phyloP scores from a whole-genome alignment of 2,888 invertebrate species.

The Dioctria rufipes region DNA sequence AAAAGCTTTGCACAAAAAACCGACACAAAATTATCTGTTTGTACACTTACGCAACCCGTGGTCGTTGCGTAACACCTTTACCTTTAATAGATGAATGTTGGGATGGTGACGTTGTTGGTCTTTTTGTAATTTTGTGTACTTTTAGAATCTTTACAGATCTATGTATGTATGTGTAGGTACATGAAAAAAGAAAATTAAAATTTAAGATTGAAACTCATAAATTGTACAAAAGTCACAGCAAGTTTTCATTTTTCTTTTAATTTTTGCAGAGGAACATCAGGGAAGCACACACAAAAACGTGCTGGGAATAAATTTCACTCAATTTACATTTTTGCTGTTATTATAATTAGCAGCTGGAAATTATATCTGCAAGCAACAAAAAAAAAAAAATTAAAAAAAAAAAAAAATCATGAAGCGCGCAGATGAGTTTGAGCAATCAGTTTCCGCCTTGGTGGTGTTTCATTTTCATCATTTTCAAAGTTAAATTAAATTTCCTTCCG shows the following conservation, averaged over 20 bases:
- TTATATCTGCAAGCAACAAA: background rate
- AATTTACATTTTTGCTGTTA: conserved; percentile 12
- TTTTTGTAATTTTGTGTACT: background rate
- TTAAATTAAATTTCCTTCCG: conserved; percentile 10
- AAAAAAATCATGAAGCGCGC: background rate
- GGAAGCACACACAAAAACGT: conserved; percentile 4
- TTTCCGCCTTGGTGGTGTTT: background rate
- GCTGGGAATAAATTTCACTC: conserved; percentile 19
- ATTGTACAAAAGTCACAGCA: background rate
- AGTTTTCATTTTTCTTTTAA: background rate
- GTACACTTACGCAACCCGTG: background rate
- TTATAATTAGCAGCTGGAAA: conserved; percentile 9
- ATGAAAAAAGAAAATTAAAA: too few species aligned
- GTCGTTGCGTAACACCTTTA: background rate
- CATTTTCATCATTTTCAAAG: background rate
- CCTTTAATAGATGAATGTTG: background rate
- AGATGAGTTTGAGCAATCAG: conserved; percentile 1
- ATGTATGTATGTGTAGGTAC: background rate
- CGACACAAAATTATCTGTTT: background rate
- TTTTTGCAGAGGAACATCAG: background rate
- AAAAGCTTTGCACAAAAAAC: background rate
- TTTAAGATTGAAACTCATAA: background rate
- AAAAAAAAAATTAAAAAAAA: conserved; percentile 1
- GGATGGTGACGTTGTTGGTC: background rate
- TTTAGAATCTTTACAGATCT: background rate